phyloP scores from a whole-genome alignment of 2,888 invertebrate species.

The Alcis repandata region DNA sequence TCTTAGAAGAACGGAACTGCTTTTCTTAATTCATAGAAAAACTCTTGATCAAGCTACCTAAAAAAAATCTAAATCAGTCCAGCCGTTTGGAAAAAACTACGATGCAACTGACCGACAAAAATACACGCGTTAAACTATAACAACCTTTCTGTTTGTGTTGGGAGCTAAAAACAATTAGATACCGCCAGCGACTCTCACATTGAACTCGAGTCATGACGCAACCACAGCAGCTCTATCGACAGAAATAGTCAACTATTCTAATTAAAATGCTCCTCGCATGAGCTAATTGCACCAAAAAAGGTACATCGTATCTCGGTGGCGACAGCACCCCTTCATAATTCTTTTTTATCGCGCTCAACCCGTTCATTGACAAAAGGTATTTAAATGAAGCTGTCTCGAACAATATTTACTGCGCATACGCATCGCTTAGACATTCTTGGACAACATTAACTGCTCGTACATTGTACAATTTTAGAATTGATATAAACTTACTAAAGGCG shows the following conservation, averaged over 20 bases:
- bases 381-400: conserved; percentile 85
- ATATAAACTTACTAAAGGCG: no score
- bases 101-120: no score
- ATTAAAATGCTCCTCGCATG: conserved; percentile 81
- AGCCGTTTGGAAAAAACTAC: no score
- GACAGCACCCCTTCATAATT: conserved; percentile 75
- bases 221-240: conserved; percentile 9
- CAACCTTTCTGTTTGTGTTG: no score
- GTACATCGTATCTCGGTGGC: conserved; percentile 64
- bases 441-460: conserved; percentile 68
- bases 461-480: conserved; percentile 58
- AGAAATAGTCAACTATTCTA: conserved; percentile 55
- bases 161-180: no score
- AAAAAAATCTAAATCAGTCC: no score
- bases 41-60: no score
- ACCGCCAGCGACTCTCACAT: neutral
- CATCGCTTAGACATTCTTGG: conserved; percentile 67
- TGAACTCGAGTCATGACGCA: conserved; percentile 7
- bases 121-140: no score
- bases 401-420: conserved; percentile 79
- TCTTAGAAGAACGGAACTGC: no score
- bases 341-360: conserved; percentile 85
- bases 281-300: conserved; percentile 73
- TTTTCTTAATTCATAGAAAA: no score
- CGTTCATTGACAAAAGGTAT: conserved; percentile 87